phyloP scores from a whole-genome alignment of 1,140 invertebrate species.

The Nymphalis io region DNA sequence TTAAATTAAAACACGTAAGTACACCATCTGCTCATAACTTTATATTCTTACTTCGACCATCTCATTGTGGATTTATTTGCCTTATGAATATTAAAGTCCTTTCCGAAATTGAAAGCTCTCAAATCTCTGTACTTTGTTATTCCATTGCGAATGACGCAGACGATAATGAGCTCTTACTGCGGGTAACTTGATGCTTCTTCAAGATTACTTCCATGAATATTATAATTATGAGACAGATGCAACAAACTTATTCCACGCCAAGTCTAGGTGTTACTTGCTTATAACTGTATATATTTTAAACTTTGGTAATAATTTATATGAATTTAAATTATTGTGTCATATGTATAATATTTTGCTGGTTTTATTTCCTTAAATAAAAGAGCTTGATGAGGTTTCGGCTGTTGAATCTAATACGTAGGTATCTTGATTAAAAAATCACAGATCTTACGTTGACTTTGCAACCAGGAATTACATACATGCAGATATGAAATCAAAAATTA shows the following conservation, averaged over 20 bases:
- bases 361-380: too few species aligned
- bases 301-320: background rate
- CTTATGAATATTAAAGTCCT: constrained; percentile 66
- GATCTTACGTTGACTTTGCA: too few species aligned
- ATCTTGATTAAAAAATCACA: too few species aligned
- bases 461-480: too few species aligned
- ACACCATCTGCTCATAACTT: constrained; percentile 8
- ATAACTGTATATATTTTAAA: background rate
- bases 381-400: too few species aligned
- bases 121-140: constrained; percentile 54
- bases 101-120: constrained; percentile 54
- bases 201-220: constrained; percentile 43
- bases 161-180: constrained; percentile 44
- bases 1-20: background rate
- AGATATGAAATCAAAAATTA: too few species aligned
- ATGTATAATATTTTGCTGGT: too few species aligned
- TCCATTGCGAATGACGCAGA: constrained; percentile 46
- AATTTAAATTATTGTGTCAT: background rate
- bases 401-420: too few species aligned
- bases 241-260: background rate
- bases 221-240: constrained; percentile 32
- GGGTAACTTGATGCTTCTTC: constrained; percentile 41
- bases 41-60: constrained; percentile 29
- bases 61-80: constrained; percentile 58
- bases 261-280: constrained; percentile 6